Conservation (phyloP, 2,797 vertebrate genomes). For the Cyprinella venusta region DNA sequence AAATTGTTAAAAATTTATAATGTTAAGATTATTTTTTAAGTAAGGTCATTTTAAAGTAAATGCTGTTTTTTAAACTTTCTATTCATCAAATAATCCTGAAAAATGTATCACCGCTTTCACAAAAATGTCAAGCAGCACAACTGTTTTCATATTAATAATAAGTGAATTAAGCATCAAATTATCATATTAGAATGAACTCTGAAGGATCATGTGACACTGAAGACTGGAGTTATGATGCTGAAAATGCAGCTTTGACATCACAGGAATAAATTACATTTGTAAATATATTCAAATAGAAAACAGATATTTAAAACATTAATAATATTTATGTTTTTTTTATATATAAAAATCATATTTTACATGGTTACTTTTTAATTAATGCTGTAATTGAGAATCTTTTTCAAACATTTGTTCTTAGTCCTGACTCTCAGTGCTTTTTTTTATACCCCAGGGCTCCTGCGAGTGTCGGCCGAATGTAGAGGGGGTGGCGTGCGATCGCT, state of each 20-base stretch:
- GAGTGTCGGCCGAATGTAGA: constrained; percentile 85
- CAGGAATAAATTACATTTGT: background rate
- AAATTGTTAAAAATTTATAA: background rate
- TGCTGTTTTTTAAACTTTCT: background rate
- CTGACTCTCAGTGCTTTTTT: background rate
- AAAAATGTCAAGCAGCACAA: background rate
- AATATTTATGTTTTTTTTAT: too few species aligned
- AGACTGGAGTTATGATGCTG: background rate
- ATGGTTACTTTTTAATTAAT: background rate
- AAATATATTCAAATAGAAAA: too few species aligned
- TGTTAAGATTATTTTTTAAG: background rate
- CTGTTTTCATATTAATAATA: background rate
- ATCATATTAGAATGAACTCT: too few species aligned
- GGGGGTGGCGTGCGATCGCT: constrained; percentile 87
- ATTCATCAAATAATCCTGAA: background rate
- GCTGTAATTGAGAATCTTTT: background rate
- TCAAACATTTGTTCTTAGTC: background rate
- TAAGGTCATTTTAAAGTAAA: background rate
- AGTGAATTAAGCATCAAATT: background rate
- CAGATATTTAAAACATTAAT: too few species aligned
- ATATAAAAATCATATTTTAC: background rate
- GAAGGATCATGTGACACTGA: background rate
- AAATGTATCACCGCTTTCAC: background rate
- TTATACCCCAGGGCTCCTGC: constrained; percentile 79
- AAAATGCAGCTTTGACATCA: background rate